Percentiles rank a stretch among this genome's conserved stretches.
phyloP scores from a whole-genome alignment of 2,113 vertebrate genomes.

The Xyrauchen texanus region DNA sequence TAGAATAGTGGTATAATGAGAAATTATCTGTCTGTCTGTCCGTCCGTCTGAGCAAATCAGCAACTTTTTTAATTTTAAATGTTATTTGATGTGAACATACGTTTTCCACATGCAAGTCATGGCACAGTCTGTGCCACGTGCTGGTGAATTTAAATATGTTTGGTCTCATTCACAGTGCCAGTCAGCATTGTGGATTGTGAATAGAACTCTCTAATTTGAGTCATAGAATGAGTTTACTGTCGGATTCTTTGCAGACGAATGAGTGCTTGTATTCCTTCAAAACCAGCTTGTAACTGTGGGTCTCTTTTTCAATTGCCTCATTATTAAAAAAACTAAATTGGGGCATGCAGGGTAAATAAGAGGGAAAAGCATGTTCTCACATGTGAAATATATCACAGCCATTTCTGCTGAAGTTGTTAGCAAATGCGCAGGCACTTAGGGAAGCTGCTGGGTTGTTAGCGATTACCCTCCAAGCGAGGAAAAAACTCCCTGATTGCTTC shows the following conservation, averaged over 20 bases:
- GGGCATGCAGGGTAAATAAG: slow-evolving; percentile 39
- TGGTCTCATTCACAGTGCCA: slow-evolving; percentile 37
- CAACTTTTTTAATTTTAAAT: too few species aligned
- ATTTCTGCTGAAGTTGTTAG: slow-evolving; percentile 22
- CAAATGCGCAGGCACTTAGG: slow-evolving; percentile 33
- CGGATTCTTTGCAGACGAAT: slow-evolving; percentile 6
- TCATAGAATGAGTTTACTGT: slow-evolving; percentile 47
- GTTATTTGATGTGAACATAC: too few species aligned
- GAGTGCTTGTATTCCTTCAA: slow-evolving; percentile 40
- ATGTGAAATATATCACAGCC: neutral
- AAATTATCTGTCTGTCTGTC: too few species aligned
- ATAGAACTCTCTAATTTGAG: slow-evolving; percentile 35
- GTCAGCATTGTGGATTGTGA: slow-evolving; percentile 51
- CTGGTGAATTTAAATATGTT: too few species aligned
- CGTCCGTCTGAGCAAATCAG: too few species aligned
- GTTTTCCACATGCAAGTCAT: too few species aligned
- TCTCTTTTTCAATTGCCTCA: slow-evolving; percentile 65
- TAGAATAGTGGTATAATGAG: too few species aligned
- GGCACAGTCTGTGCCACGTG: too few species aligned
- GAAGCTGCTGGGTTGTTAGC: slow-evolving; percentile 37
- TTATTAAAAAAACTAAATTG: slow-evolving; percentile 50
- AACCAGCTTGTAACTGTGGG: slow-evolving; percentile 59
- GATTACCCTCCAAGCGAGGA: neutral
- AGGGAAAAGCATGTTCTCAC: slow-evolving; percentile 50
- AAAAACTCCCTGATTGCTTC: neutral